A percentile compares a stretch with the other conserved stretches of the same genome.
Conservation (phyloP, 2,797 vertebrate genomes). For the Typhlichthys eigenmanni region DNA sequence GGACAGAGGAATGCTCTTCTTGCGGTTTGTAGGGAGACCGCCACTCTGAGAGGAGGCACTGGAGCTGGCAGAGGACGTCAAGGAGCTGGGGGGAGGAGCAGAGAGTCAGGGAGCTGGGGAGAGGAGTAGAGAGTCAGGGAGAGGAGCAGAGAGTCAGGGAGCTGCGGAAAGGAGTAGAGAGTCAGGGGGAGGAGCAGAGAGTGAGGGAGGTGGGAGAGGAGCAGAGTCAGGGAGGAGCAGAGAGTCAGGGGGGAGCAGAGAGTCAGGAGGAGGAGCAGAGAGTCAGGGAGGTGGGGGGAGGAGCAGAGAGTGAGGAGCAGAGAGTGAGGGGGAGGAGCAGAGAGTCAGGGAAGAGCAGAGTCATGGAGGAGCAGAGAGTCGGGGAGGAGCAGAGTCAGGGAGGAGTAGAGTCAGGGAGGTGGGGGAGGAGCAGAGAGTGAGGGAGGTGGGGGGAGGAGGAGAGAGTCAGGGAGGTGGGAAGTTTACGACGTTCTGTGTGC, state of each 20-base stretch:
- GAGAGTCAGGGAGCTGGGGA: not conserved
- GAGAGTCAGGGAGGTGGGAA: no score
- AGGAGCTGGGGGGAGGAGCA: conserved; percentile 74
- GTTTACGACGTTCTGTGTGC: no score
- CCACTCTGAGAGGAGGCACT: conserved; percentile 94
- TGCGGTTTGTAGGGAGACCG: conserved; percentile 83
- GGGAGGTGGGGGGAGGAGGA: no score
- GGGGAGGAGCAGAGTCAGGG: not conserved
- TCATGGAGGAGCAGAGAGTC: not conserved
- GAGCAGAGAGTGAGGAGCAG: no score
- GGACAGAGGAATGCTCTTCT: conserved; percentile 94
- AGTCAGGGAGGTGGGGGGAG: not conserved
- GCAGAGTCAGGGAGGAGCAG: not conserved
- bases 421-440: not conserved
- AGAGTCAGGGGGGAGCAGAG: no score
- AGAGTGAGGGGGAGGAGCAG: no score
- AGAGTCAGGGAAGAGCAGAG: no score
- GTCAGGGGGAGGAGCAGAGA: not conserved
- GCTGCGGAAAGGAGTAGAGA: not conserved
- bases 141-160: not conserved
- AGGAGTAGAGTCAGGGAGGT: no score
- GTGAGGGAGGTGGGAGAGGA: not conserved
- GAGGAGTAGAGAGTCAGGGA: not conserved
- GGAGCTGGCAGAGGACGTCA: conserved; percentile 96
- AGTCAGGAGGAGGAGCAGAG: not conserved